Conservation (phyloP, 2,888 invertebrate species). For the Busseola fusca region DNA sequence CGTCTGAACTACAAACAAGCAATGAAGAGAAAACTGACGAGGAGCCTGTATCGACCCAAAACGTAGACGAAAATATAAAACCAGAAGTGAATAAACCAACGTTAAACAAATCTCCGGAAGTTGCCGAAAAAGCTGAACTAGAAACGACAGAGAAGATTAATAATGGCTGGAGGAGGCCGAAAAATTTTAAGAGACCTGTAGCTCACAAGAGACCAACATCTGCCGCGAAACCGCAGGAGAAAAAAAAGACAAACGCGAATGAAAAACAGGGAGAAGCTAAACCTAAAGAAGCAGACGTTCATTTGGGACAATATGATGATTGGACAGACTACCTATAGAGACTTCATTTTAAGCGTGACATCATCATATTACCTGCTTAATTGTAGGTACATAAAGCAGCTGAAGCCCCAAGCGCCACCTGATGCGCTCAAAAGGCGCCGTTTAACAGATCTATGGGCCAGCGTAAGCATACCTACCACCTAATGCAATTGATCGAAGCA, state of each 20-base stretch:
- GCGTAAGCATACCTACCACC: neutral
- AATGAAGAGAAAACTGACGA: neutral
- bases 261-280: slow-evolving; percentile 10
- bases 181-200: slow-evolving; percentile 24
- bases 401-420: neutral
- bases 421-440: neutral
- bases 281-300: neutral
- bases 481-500: neutral
- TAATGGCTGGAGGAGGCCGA: slow-evolving; percentile 1
- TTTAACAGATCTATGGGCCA: neutral
- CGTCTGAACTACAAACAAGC: neutral
- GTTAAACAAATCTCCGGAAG: slow-evolving; percentile 1
- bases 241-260: neutral
- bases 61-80: neutral
- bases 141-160: slow-evolving; percentile 28
- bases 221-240: slow-evolving; percentile 12
- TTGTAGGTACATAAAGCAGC: neutral
- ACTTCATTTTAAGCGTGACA: neutral
- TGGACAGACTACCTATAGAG: slow-evolving; percentile 41
- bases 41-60: neutral
- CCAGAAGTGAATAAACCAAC: neutral
- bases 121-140: slow-evolving; percentile 20
- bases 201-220: slow-evolving; percentile 10
- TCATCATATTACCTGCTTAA: neutral
- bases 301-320: slow-evolving; percentile 32